Conservation (phyloP, 92 coral and sea anemone genomes). For the Phenganax subtilis region DNA sequence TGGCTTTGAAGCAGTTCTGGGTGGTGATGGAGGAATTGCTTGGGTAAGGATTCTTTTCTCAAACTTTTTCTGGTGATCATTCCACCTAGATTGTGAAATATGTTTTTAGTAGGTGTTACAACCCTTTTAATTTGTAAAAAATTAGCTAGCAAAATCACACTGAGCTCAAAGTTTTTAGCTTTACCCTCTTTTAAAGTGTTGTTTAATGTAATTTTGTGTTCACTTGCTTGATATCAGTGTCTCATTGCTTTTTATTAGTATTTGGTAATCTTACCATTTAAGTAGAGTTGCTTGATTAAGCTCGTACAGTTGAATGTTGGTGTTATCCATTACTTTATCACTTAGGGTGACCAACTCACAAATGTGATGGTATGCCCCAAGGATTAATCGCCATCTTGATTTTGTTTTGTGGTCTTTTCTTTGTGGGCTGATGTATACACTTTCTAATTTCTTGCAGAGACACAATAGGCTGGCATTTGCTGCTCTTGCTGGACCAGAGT, state of each 20-base stretch:
- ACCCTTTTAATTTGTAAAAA: no score
- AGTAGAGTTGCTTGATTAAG: slow-evolving; percentile 34
- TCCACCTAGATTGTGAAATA: slow-evolving; percentile 25
- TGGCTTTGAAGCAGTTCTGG: slow-evolving; percentile 7
- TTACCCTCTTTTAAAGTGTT: background rate
- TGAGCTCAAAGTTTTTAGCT: no score
- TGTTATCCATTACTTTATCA: slow-evolving; percentile 27
- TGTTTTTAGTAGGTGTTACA: no score
- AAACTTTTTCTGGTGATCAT: slow-evolving; percentile 19
- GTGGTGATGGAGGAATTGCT: slow-evolving; percentile 21
- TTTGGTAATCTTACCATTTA: slow-evolving; percentile 7
- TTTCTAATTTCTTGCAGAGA: slow-evolving; percentile 25
- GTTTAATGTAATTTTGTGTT: background rate
- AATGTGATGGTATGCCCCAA: slow-evolving; percentile 42
- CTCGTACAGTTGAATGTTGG: slow-evolving; percentile 42
- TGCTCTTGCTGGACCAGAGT: slow-evolving; percentile 47
- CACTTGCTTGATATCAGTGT: background rate
- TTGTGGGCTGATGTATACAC: slow-evolving; percentile 4
- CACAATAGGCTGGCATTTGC: slow-evolving; percentile 49
- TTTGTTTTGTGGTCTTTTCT: slow-evolving; percentile 23
- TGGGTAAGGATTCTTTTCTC: slow-evolving; percentile 4
- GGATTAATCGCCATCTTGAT: slow-evolving; percentile 46
- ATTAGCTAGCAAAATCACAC: no score
- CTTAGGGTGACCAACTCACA: slow-evolving; percentile 34
- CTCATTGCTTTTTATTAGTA: background rate